A percentile compares a stretch with the other conserved stretches of the same genome.
These are phyloP conservation scores for Hylaeus anthracinus DNA, from an alignment of 1,140 invertebrate species.

Conservation along the genomic window DNA sequence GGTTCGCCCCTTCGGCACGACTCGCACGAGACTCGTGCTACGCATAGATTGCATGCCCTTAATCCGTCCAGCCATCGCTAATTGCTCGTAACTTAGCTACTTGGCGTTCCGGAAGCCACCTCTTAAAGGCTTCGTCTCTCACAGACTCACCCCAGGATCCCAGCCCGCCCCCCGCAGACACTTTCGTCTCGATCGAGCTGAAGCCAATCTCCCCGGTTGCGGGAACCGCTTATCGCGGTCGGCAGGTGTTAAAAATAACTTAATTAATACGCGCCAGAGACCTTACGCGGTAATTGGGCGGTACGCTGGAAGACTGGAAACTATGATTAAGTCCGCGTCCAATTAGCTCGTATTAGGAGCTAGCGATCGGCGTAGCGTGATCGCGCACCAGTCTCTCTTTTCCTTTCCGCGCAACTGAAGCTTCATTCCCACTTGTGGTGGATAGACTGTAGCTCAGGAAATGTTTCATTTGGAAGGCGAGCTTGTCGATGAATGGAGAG, in stretches of 20 bases:
- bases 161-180: slow-evolving; percentile 20
- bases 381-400: background rate
- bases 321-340: slow-evolving; percentile 69
- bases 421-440: no score
- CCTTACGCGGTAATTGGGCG: slow-evolving; percentile 67
- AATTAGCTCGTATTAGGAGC: slow-evolving; percentile 71
- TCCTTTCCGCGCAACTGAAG: background rate
- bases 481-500: no score
- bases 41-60: background rate
- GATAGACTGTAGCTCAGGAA: no score
- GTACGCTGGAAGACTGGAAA: slow-evolving; percentile 40
- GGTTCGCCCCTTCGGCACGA: background rate
- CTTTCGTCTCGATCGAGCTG: background rate
- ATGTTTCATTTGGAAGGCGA: no score
- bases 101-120: background rate
- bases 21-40: background rate
- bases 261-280: slow-evolving; percentile 69
- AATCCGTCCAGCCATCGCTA: background rate
- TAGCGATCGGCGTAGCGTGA: slow-evolving; percentile 11
- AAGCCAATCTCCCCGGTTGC: background rate
- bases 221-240: background rate
- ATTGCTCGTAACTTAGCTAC: background rate
- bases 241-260: slow-evolving; percentile 72
- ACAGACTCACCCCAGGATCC: background rate
- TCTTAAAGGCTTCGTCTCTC: background rate